Conservation (phyloP, 2,797 vertebrate species). For the Cephalopachus bancanus region DNA sequence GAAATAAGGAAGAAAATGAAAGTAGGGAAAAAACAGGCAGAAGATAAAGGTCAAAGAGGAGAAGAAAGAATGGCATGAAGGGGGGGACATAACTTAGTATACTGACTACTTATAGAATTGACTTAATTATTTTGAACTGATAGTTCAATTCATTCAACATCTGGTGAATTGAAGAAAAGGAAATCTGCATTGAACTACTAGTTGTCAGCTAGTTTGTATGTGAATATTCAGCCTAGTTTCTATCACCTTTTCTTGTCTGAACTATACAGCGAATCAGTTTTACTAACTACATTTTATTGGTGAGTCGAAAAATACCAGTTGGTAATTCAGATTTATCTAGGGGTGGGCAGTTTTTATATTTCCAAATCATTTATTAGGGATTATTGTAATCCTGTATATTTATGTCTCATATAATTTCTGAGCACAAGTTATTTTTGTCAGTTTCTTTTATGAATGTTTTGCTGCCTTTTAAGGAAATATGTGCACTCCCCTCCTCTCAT, state of each 20-base stretch:
- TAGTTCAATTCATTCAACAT: slow-evolving; percentile 65
- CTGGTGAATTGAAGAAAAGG: slow-evolving; percentile 58
- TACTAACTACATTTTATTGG: slow-evolving; percentile 64
- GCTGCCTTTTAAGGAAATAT: slow-evolving; percentile 74
- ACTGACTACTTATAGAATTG: neutral
- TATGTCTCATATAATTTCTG: slow-evolving; percentile 61
- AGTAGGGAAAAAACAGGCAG: slow-evolving; percentile 61
- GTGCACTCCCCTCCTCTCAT: slow-evolving; percentile 70
- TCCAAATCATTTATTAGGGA: slow-evolving; percentile 74
- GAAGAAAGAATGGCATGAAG: neutral
- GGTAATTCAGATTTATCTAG: slow-evolving; percentile 70
- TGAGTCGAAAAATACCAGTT: slow-evolving; percentile 66
- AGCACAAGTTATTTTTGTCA: slow-evolving; percentile 80
- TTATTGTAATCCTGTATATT: slow-evolving; percentile 72
- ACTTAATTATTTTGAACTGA: slow-evolving; percentile 65
- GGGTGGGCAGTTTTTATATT: slow-evolving; percentile 70
- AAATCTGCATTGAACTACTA: slow-evolving; percentile 58
- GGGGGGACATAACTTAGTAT: neutral
- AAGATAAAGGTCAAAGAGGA: slow-evolving; percentile 46
- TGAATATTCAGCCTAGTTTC: slow-evolving; percentile 57
- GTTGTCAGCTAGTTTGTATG: slow-evolving; percentile 64
- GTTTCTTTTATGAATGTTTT: slow-evolving; percentile 72
- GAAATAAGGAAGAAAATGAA: slow-evolving; percentile 72
- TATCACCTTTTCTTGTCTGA: slow-evolving; percentile 62
- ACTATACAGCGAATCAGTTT: slow-evolving; percentile 60